Evolutionary conservation across 2,888 invertebrate species (phyloP).

Genomic region (Acrobasis suavella): DNA sequence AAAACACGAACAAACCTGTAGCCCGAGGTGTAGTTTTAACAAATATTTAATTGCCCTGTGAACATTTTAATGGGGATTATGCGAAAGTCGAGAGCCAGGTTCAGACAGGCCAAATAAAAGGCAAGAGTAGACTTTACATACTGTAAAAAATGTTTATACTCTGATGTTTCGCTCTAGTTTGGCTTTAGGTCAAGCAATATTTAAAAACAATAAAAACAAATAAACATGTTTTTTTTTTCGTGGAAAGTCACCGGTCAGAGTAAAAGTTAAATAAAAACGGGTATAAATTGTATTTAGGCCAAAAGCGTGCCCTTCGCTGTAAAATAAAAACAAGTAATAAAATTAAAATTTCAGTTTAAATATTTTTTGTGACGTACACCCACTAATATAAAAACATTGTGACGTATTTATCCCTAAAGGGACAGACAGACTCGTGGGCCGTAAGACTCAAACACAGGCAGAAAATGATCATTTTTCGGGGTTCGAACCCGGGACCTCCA

Average conservation of each 20-base stretch:
- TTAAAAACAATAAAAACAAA: too few species aligned
- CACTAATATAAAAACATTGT: too few species aligned
- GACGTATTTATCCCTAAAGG: too few species aligned
- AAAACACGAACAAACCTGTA: neutral
- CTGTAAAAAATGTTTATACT: constrained; percentile 1
- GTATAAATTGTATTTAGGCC: neutral
- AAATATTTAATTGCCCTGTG: constrained; percentile 13
- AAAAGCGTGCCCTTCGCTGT: neutral
- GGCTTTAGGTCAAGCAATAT: neutral
- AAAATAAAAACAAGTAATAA: neutral
- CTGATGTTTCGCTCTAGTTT: neutral
- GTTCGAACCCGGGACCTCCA: too few species aligned
- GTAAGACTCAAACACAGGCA: too few species aligned
- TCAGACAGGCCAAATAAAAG: constrained; percentile 15
- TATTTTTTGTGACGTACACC: too few species aligned
- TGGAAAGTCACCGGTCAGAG: neutral
- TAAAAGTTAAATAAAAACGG: neutral
- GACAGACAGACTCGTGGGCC: too few species aligned
- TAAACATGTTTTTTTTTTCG: neutral
- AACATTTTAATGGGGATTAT: constrained; percentile 1
- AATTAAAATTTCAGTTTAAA: too few species aligned
- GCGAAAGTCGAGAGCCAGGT: neutral
- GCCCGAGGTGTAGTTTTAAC: constrained; percentile 8
- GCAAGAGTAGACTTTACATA: neutral
- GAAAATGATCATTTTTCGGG: too few species aligned